phyloP scores from a whole-genome alignment of 1,140 invertebrate genomes.

The Drosophila elegans region DNA sequence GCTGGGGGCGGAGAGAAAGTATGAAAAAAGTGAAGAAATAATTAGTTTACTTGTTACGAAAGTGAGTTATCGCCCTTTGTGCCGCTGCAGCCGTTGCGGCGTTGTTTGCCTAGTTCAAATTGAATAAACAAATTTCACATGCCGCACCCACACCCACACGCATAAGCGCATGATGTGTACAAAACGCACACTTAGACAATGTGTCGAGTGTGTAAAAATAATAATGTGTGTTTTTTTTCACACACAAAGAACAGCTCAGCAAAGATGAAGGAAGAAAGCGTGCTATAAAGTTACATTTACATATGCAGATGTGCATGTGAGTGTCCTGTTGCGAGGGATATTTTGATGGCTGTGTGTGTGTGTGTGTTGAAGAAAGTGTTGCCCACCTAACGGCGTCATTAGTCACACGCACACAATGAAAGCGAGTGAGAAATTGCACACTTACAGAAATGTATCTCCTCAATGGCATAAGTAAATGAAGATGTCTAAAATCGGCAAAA shows the following conservation, averaged over 20 bases:
- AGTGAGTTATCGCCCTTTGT: conserved; percentile 81
- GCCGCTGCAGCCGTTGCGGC: conserved; percentile 45
- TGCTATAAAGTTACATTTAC: conserved; percentile 53
- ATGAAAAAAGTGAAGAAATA: conserved; percentile 77
- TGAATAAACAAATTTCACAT: conserved; percentile 76
- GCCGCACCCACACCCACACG: conserved; percentile 30
- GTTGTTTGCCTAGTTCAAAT: conserved; percentile 77
- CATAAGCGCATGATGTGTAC: conserved; percentile 35
- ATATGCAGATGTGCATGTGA: conserved; percentile 37
- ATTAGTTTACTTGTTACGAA: conserved; percentile 83
- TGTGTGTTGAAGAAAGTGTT: conserved; percentile 52
- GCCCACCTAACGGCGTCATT: conserved; percentile 64
- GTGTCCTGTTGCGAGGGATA: conserved; percentile 1
- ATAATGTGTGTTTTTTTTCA: conserved; percentile 58
- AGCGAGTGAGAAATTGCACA: conserved; percentile 28
- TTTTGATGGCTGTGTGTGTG: not conserved
- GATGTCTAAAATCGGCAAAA: conserved; percentile 18
- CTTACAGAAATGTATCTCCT: conserved; percentile 28
- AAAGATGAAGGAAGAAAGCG: conserved; percentile 16
- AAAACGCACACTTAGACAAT: conserved; percentile 45
- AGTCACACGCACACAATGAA: conserved; percentile 19
- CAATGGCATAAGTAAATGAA: conserved; percentile 26
- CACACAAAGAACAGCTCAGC: conserved; percentile 54
- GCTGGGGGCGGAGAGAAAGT: conserved; percentile 1
- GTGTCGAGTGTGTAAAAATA: conserved; percentile 74